Conservation (phyloP, 2,113 vertebrate species). For the Drymodes brunneopygia region DNA sequence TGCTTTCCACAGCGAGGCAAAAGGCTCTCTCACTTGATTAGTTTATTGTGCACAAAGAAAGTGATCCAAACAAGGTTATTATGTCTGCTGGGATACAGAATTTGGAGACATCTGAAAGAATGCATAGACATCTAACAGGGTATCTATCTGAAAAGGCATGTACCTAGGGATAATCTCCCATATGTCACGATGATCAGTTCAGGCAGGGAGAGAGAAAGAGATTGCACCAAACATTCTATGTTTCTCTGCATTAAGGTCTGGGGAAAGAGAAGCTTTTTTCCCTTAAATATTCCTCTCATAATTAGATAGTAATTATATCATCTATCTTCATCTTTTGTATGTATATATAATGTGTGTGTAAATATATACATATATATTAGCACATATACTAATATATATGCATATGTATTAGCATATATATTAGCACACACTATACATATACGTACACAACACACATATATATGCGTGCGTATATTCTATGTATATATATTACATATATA, state of each 20-base stretch:
- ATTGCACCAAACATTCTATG: not conserved
- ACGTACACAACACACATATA: not conserved
- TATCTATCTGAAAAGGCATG: not conserved
- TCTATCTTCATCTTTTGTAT: not conserved
- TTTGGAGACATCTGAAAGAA: not conserved
- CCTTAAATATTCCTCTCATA: not conserved
- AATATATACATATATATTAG: not conserved
- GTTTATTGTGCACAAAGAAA: not conserved
- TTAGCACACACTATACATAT: too few species aligned
- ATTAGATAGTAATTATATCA: not conserved
- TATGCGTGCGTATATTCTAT: too few species aligned
- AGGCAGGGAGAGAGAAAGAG: not conserved
- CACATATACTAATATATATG: accelerated
- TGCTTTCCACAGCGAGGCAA: not conserved
- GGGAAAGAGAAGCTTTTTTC: not conserved
- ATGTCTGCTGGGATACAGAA: not conserved
- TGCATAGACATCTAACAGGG: not conserved
- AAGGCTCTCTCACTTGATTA: not conserved
- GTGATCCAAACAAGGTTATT: not conserved
- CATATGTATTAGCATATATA: not conserved
- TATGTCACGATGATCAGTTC: not conserved
- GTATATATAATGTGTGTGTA: not conserved
- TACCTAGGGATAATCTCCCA: not conserved
- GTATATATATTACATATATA: too few species aligned
- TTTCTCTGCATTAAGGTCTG: not conserved